Conservation (phyloP, 2,113 vertebrate species). For the Thunnus thynnus region DNA sequence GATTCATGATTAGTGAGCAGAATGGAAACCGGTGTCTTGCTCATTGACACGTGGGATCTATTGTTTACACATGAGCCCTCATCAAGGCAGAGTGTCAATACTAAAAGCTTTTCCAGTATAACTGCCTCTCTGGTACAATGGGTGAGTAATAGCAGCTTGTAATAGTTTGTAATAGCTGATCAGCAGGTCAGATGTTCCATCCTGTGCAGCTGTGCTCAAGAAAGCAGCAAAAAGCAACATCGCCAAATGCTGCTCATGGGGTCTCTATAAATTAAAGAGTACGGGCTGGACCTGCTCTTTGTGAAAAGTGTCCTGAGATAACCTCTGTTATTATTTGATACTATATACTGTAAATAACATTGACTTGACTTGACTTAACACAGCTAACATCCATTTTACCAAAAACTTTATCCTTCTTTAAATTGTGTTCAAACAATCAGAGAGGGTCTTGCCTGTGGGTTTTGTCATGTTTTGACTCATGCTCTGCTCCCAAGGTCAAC, state of each 20-base stretch:
- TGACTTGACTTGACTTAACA: no score
- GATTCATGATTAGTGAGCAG: not conserved
- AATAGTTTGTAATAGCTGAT: no score
- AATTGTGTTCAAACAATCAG: not conserved
- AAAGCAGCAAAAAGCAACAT: not conserved
- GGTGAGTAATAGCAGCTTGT: not conserved
- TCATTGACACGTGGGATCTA: not conserved
- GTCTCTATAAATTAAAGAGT: no score
- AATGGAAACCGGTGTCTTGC: not conserved
- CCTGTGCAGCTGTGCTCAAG: slow-evolving; percentile 1
- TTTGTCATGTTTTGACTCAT: not conserved
- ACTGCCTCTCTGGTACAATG: not conserved
- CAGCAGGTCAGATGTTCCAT: not conserved
- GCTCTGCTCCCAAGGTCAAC: not conserved
- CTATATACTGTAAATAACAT: no score
- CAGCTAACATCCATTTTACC: not conserved
- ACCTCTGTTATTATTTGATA: no score
- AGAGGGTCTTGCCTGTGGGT: not conserved
- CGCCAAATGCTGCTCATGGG: no score
- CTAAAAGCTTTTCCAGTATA: not conserved
- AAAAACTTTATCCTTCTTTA: not conserved
- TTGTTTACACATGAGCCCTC: not conserved
- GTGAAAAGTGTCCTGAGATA: no score
- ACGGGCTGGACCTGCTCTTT: no score
- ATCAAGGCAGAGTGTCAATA: not conserved